Evolutionary conservation across 2,113 vertebrate species (phyloP).

Genomic region (Alces alces): DNA sequence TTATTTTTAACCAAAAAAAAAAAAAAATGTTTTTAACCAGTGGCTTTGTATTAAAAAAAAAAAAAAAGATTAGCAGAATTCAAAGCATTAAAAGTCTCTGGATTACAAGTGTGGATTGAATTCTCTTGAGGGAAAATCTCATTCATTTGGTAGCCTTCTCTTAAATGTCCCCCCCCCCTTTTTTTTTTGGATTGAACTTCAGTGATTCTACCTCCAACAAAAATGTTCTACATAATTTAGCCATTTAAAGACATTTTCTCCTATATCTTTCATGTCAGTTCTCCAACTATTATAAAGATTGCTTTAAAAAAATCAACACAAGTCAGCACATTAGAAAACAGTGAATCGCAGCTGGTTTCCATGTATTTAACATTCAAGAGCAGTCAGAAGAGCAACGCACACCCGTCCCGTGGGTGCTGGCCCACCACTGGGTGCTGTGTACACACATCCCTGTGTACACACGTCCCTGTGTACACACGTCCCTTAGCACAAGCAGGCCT

Average conservation of each 20-base stretch:
- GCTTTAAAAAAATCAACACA: neutral
- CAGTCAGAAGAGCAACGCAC: neutral
- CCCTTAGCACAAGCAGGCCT: neutral
- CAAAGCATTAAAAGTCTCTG: neutral
- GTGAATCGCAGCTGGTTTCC: neutral
- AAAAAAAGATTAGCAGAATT: constrained; percentile 7
- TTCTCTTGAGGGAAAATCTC: neutral
- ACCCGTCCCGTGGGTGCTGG: neutral
- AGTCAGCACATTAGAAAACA: neutral
- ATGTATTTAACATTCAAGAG: neutral
- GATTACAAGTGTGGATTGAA: neutral
- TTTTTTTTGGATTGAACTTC: neutral
- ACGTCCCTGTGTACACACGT: neutral
- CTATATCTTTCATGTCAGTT: neutral
- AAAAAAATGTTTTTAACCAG: neutral
- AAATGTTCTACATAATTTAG: neutral
- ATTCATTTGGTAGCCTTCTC: neutral
- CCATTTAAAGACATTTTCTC: neutral
- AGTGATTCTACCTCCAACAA: neutral
- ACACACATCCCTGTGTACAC: neutral
- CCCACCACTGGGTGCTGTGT: neutral
- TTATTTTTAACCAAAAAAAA: neutral
- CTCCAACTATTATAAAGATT: neutral
- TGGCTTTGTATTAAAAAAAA: neutral
- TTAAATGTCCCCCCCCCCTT: neutral